Conservation (phyloP, 2,797 vertebrate genomes). For the Crocidura indochinensis region DNA sequence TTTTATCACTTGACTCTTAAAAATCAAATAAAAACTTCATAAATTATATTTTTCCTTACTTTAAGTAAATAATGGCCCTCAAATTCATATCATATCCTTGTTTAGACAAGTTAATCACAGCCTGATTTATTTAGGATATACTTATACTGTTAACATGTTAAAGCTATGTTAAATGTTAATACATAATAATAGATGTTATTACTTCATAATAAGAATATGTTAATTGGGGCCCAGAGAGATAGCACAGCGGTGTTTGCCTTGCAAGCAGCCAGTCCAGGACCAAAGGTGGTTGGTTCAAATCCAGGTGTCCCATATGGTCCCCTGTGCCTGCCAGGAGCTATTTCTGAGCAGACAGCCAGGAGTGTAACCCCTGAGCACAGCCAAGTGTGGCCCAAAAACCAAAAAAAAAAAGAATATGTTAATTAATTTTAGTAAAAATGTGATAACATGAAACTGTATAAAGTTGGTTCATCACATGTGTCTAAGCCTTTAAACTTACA, state of each 20-base stretch:
- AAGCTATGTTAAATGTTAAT: constrained; percentile 11
- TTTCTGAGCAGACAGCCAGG: too few relatives aligned
- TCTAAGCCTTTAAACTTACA: constrained; percentile 35
- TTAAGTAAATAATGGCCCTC: background rate
- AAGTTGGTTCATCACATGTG: background rate
- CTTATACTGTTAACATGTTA: too few relatives aligned
- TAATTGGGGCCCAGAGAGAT: too few relatives aligned
- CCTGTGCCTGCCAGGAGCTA: too few relatives aligned
- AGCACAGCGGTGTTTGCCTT: too few relatives aligned
- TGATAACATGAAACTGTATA: background rate
- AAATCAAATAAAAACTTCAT: constrained; percentile 26
- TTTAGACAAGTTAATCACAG: background rate
- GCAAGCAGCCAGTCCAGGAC: too few relatives aligned
- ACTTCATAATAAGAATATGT: constrained; percentile 32
- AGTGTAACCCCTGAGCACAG: too few relatives aligned
- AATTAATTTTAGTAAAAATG: constrained; percentile 48
- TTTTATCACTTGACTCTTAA: constrained; percentile 58
- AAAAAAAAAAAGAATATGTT: too few relatives aligned
- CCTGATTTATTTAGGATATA: background rate
- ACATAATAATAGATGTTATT: background rate
- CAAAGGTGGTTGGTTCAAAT: too few relatives aligned
- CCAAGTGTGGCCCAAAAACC: too few relatives aligned
- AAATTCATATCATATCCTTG: background rate
- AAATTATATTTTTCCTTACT: constrained; percentile 34
- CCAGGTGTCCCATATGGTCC: too few relatives aligned